These are phyloP conservation scores for Allobates femoralis DNA, from an alignment of 2,797 vertebrate species.

Conservation along the genomic window DNA sequence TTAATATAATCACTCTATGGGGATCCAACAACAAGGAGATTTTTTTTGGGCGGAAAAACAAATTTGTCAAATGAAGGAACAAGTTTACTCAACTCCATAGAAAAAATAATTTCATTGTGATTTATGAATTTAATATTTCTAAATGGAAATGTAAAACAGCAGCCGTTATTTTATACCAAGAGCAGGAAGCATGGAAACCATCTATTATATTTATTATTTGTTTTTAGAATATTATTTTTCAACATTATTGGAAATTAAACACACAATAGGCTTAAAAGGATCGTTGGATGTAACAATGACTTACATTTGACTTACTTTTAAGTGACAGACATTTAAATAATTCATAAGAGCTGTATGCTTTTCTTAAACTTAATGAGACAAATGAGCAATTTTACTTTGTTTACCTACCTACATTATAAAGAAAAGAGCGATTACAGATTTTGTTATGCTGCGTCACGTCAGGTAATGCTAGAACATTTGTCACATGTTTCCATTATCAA, in stretches of 20 bases:
- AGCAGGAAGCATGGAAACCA: conserved; percentile 86
- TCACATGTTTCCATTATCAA: neutral
- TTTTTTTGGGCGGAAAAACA: conserved; percentile 86
- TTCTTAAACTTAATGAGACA: conserved; percentile 75
- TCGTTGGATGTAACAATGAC: conserved; percentile 77
- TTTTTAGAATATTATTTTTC: conserved; percentile 92
- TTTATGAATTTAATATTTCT: conserved; percentile 98
- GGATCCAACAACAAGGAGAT: conserved; percentile 77
- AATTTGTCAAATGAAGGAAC: conserved; percentile 88
- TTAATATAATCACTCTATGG: conserved; percentile 70
- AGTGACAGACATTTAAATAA: conserved; percentile 84
- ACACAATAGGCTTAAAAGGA: conserved; percentile 72
- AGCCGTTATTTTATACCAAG: conserved; percentile 79
- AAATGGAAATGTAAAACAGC: conserved; percentile 85
- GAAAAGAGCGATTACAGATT: conserved; percentile 9
- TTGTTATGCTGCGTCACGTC: conserved; percentile 8
- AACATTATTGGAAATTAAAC: conserved; percentile 87
- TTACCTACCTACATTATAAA: conserved; percentile 58
- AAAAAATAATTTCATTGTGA: conserved; percentile 86
- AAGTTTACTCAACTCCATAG: conserved; percentile 78
- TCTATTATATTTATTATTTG: conserved; percentile 97
- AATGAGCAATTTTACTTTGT: conserved; percentile 75
- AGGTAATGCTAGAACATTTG: neutral
- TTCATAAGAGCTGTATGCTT: conserved; percentile 78
- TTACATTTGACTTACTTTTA: conserved; percentile 83